Evolutionary conservation across 1,140 invertebrate species (phyloP), one percentile per base, ranked within the genome.

Genomic region (Drosophila carrolli): DNA sequence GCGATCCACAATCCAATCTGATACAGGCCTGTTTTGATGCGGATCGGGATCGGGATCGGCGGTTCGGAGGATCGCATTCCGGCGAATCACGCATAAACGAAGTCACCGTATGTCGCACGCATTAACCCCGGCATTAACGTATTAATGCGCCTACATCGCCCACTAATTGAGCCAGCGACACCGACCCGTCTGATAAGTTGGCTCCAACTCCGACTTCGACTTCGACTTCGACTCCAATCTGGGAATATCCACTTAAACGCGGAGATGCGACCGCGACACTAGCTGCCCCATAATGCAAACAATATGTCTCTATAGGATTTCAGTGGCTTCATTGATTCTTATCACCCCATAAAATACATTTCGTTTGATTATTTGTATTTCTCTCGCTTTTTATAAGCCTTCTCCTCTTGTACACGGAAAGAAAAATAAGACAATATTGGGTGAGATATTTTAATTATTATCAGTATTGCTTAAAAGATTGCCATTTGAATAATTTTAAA

Each of bases 301-400:
- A 91, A 91, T 91, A 91, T 91, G 90, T 91, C 90, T 91, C 90
- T 91, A 91, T 91, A 91, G 90, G 90, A 91, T 91, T 91, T 91
- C 90, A 91, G 90, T 91, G 90, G 90, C 90, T 91, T 91, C 90
- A 91, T 90, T 91, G 90, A 91, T 91, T 91, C 90, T 91, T 91
- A 91, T 91, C 90, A 91, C 90, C 90, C 90, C 75, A 91, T 91
- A 91, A 91, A 91, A 91, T 91, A 91, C 90, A 90, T 91, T 91
- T 91, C 80, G 80, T 91, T 91, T 91, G 90, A 91, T 90, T 91
- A 91, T 91, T 91, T 85, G 78, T 85, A 84, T 85, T 90, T 84
- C 86, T 90, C 86, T 90, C 78, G 85, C 81, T 78, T 74, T 81
- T 76, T 78, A 74, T 78, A 78, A 72, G 51, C 75, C 67, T 56